Conservation (phyloP, 2,888 invertebrate genomes). For the Drosophila heteroneura region DNA sequence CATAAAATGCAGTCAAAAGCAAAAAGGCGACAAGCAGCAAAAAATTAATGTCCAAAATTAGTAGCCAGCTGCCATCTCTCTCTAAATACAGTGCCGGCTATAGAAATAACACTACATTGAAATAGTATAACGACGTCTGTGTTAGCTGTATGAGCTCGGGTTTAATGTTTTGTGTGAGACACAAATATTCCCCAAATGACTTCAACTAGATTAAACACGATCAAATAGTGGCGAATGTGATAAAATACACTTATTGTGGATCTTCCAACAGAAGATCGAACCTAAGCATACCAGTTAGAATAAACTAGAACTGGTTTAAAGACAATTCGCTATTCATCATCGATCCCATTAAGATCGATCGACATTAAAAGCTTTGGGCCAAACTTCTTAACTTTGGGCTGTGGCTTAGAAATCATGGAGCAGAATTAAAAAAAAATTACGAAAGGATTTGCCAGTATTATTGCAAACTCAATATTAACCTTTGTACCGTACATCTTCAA, state of each 20-base stretch:
- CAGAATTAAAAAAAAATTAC: not conserved
- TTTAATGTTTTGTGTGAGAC: not conserved
- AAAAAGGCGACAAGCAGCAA: conserved; percentile 15
- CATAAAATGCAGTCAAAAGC: conserved; percentile 75
- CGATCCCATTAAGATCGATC: no score
- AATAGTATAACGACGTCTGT: not conserved
- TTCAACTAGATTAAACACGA: not conserved
- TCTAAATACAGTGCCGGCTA: conserved; percentile 11
- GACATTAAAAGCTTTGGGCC: not conserved
- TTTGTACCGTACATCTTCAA: not conserved
- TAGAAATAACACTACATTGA: not conserved
- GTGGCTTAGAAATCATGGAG: not conserved
- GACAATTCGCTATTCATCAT: not conserved
- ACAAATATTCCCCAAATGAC: not conserved
- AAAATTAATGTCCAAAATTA: conserved; percentile 49
- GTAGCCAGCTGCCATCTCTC: conserved; percentile 39
- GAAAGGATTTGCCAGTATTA: not conserved
- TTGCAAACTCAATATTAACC: not conserved
- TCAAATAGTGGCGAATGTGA: not conserved
- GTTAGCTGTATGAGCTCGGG: not conserved
- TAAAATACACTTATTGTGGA: not conserved
- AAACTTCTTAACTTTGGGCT: not conserved
- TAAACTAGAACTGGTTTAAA: no score
- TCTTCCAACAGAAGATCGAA: no score
- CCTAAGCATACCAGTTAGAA: not conserved